A percentile compares a stretch with the other conserved stretches of the same genome.
Evolutionary conservation across 2,113 vertebrate species (phyloP).

Genomic region (Amphiprion percula): DNA sequence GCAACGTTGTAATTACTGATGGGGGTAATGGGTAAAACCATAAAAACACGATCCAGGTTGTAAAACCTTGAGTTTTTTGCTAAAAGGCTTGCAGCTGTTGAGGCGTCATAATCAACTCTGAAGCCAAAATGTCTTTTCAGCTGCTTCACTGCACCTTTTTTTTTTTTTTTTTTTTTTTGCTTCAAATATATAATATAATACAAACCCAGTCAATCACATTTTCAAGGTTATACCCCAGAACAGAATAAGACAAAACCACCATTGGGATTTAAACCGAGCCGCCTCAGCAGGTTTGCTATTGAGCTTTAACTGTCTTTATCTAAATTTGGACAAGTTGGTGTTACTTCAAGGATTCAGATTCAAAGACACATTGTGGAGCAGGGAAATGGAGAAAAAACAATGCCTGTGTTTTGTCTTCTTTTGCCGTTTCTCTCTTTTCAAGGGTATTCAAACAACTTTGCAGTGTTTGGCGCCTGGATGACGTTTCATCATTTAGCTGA

Average conservation of each 20-base stretch:
- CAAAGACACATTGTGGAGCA: neutral
- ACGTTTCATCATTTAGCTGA: slow-evolving; percentile 10
- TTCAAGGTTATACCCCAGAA: slow-evolving; percentile 29
- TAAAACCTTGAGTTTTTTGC: neutral
- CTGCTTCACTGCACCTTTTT: slow-evolving; percentile 8
- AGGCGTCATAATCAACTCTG: slow-evolving; percentile 5
- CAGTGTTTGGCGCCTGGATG: neutral
- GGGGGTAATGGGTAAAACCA: neutral
- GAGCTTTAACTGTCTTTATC: neutral
- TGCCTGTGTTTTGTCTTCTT: neutral
- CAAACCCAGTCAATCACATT: slow-evolving; percentile 16
- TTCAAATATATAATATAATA: neutral
- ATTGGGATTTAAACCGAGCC: slow-evolving; percentile 18
- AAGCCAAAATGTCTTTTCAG: neutral
- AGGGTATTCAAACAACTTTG: slow-evolving; percentile 2
- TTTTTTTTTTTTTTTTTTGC: neutral
- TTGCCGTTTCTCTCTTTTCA: neutral
- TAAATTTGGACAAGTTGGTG: too few relatives aligned
- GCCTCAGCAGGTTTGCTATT: neutral
- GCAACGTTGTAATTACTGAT: neutral
- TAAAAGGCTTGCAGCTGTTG: neutral
- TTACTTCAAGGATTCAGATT: too few relatives aligned
- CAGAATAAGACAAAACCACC: slow-evolving; percentile 24
- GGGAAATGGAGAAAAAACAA: neutral
- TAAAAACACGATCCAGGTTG: neutral